Conservation (phyloP, 2,113 vertebrate species). For the Gnathonemus longibarbis region DNA sequence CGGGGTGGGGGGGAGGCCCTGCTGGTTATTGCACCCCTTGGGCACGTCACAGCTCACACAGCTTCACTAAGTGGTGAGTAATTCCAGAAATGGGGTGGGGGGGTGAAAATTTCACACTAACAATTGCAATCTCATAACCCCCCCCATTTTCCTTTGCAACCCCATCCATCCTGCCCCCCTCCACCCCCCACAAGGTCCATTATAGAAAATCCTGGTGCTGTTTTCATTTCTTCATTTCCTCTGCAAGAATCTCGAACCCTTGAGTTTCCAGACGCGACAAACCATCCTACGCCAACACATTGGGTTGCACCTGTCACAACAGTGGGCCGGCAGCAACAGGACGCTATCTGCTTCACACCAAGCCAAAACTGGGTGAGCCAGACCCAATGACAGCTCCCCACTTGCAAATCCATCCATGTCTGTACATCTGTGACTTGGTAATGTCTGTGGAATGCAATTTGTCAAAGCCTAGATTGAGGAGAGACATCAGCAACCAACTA, state of each 20-base stretch:
- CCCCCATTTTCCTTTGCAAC: background rate
- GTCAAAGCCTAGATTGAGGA: background rate
- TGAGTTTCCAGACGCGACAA: background rate
- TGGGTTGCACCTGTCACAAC: slow-evolving; percentile 6
- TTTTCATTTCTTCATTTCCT: slow-evolving; percentile 9
- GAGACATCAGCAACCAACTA: background rate
- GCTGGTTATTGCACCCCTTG: background rate
- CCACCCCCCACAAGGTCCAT: background rate
- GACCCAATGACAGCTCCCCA: background rate
- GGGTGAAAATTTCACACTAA: background rate
- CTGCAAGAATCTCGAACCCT: background rate
- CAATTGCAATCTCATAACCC: background rate
- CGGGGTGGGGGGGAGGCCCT: background rate
- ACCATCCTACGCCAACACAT: background rate
- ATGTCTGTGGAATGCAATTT: background rate
- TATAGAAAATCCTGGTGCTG: background rate
- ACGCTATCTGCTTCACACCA: background rate
- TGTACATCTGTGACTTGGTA: background rate
- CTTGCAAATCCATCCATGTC: background rate
- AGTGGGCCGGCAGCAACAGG: background rate
- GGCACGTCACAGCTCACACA: background rate
- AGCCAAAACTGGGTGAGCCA: background rate
- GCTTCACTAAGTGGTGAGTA: background rate
- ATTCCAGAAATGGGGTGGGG: background rate
- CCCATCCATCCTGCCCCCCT: background rate